Evolutionary conservation across 1,140 invertebrate genomes (phyloP).

Genomic region (Pteromalus puparum): DNA sequence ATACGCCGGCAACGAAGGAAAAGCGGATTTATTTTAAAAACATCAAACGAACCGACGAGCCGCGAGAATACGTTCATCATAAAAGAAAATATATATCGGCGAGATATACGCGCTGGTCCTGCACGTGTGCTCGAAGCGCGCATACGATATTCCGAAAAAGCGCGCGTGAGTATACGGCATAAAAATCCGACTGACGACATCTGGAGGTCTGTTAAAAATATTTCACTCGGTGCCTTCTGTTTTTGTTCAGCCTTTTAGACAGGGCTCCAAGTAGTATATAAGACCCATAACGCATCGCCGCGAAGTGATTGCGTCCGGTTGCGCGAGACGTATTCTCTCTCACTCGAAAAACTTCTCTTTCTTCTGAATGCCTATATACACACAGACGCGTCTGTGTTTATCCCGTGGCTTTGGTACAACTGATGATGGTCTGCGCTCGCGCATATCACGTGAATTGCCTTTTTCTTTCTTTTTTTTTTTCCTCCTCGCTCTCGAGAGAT

Average conservation of each 20-base stretch:
- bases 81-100: conserved; percentile 41
- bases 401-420: neutral
- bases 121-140: too few relatives aligned
- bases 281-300: conserved; percentile 6
- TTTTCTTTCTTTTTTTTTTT: neutral
- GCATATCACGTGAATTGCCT: too few relatives aligned
- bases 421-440: neutral
- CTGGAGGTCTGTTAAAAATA: conserved; percentile 59
- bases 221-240: conserved; percentile 55
- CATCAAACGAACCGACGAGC: conserved; percentile 17
- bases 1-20: neutral
- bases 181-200: conserved; percentile 52
- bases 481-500: too few relatives aligned
- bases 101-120: neutral
- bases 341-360: neutral
- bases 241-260: conserved; percentile 51
- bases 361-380: neutral
- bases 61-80: conserved; percentile 23
- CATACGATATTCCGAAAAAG: conserved; percentile 14
- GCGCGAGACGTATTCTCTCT: conserved; percentile 10
- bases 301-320: conserved; percentile 47
- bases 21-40: conserved; percentile 55
- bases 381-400: neutral
- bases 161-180: neutral
- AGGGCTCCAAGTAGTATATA: neutral